Base-by-base conservation (phyloP, 2,888 invertebrate genomes). In the Mythimna lalbum region DNA sequence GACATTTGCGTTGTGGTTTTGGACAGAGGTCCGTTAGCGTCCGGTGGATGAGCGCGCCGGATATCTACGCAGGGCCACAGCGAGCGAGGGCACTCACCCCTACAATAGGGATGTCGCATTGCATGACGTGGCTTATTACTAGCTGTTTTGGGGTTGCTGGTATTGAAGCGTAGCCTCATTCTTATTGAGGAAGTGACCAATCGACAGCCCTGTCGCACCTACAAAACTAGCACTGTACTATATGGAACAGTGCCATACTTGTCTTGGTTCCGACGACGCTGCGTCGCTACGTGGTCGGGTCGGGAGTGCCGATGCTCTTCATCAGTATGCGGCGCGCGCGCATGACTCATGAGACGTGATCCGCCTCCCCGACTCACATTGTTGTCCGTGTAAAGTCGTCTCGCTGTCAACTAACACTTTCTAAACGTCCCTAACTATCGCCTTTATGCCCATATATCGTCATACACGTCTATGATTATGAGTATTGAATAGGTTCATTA, bases 41-140 rank as follows among this genome's bases (percentile, higher is more conserved):
- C 93, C 93, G 93, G 92, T 91, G 89, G 95, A 95, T 95, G 88
- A 94, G 91, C 92, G 72, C 70, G 87, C 91, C 92, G 95, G 94
- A 95, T 92, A 93, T 93, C 89, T 88, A 90, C 65, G 73, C 71
- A 76, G 75, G 74, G 74, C 72, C 36, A 80, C 69, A 52, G 55
- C 49, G 63, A 67, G 65, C 56, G 71, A 88, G 89, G 88, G 82
- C 89, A 89, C 86, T 88, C 89, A 90, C 90, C 90, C 90, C 83
- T 87, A 75, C 14, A 62, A 50, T 62, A 85, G 85, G 86, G 85
- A 69, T 82, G 82, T 63, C 65, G 33, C 43, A 59, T 57, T 43
- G 0, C 36, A 7, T 43, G 12, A 53, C 1, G 43, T n/a, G 31
- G 3, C 4, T 63, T 50, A 27, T 31, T 10, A 1, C 10, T 0